A percentile compares a stretch with the other conserved stretches of the same genome.
These are phyloP conservation scores for Syrista parreyssii DNA, from an alignment of 2,888 invertebrate species.

Conservation along the genomic window DNA sequence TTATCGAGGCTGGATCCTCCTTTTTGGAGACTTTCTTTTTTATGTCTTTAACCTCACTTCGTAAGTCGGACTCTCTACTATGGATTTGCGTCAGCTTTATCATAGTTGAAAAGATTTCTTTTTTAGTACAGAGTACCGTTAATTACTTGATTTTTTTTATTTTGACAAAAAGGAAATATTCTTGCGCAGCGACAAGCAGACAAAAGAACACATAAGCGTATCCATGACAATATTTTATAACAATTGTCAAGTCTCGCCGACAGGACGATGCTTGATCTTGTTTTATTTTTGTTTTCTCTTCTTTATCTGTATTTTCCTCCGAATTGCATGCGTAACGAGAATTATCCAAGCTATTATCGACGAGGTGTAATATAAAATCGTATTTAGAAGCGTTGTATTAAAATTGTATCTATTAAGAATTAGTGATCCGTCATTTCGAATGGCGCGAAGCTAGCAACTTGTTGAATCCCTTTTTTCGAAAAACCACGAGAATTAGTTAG, in stretches of 20 bases:
- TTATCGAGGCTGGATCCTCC: background rate
- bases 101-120: background rate
- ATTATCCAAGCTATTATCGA: background rate
- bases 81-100: background rate
- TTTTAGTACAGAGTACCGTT: too few relatives aligned
- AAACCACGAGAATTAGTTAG: slow-evolving; percentile 20
- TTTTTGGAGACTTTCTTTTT: background rate
- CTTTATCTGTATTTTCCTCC: background rate
- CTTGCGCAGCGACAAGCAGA: background rate
- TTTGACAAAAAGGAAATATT: background rate
- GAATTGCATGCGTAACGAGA: background rate
- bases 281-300: background rate
- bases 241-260: slow-evolving; percentile 19
- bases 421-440: slow-evolving; percentile 15
- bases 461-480: slow-evolving; percentile 23
- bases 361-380: background rate
- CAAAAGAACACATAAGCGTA: slow-evolving; percentile 20
- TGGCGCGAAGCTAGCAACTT: slow-evolving; percentile 25
- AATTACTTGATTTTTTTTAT: background rate
- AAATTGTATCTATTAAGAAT: slow-evolving; percentile 11
- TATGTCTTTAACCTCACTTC: background rate
- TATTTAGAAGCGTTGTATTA: slow-evolving; percentile 4
- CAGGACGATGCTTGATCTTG: slow-evolving; percentile 3
- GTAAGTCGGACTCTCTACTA: background rate
- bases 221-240: slow-evolving; percentile 44